A percentile compares a stretch with the other conserved stretches of the same genome.
Evolutionary conservation across 2,888 invertebrate genomes (phyloP).

Genomic region (Andrena praecox): DNA sequence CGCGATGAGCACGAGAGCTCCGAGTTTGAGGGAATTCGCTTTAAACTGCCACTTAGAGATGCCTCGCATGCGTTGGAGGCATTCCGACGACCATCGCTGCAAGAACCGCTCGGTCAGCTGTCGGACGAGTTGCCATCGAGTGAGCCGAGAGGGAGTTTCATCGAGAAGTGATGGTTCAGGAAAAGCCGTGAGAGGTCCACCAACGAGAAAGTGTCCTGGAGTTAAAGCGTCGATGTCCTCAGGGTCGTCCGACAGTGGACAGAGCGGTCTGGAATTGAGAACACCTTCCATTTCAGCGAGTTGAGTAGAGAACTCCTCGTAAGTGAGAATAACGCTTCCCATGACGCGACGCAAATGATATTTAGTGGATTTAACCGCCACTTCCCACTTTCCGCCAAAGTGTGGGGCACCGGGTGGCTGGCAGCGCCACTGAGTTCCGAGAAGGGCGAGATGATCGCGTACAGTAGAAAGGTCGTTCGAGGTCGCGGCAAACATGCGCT

Average conservation of each 20-base stretch:
- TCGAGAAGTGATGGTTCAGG: too few species aligned
- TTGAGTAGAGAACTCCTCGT: not conserved
- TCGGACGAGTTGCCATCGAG: not conserved
- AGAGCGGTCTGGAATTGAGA: too few species aligned
- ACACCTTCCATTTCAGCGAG: not conserved
- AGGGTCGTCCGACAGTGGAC: too few species aligned
- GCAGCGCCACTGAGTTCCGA: not conserved
- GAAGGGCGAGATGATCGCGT: not conserved
- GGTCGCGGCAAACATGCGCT: not conserved
- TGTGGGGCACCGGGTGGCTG: not conserved
- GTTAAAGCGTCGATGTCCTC: too few species aligned
- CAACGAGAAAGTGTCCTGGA: too few species aligned
- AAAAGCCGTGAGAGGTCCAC: not conserved
- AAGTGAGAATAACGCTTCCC: not conserved
- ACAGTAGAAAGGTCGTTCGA: not conserved
- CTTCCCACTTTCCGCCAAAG: not conserved
- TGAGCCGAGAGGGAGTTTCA: not conserved
- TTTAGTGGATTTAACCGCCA: not conserved
- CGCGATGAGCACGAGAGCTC: too few species aligned
- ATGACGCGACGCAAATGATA: not conserved
- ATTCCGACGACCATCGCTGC: not conserved
- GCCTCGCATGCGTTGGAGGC: not conserved
- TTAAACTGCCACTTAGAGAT: not conserved
- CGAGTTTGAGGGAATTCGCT: too few species aligned
- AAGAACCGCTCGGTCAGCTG: not conserved